Evolutionary conservation across 1,140 invertebrate genomes (phyloP).

Genomic region (Delia radicum): DNA sequence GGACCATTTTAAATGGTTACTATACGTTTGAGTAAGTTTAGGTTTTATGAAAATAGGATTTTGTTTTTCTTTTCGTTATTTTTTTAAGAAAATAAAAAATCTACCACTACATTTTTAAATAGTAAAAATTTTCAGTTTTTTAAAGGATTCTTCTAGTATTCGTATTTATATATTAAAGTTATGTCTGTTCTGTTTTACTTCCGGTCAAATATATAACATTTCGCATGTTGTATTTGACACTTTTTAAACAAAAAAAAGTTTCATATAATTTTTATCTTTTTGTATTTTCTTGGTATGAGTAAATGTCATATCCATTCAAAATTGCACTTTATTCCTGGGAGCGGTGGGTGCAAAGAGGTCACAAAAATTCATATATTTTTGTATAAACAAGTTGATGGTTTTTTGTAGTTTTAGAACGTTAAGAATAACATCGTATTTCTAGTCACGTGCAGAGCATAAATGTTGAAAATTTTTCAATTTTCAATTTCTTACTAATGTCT

Average conservation of each 20-base stretch:
- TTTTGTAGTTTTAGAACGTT: not conserved
- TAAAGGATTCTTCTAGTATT: not conserved
- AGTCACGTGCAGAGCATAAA: constrained; percentile 25
- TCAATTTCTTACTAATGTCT: constrained; percentile 19
- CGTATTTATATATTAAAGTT: no score
- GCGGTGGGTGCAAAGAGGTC: not conserved
- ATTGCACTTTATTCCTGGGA: not conserved
- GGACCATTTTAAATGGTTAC: no score
- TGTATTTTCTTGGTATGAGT: not conserved
- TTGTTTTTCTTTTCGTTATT: not conserved
- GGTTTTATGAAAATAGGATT: not conserved
- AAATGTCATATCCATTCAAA: constrained; percentile 2
- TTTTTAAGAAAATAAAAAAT: not conserved
- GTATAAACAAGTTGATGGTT: not conserved
- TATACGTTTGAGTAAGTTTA: no score
- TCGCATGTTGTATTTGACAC: not conserved
- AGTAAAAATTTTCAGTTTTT: not conserved
- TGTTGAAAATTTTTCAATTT: constrained; percentile 26
- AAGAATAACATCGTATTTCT: constrained; percentile 22
- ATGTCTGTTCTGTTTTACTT: not conserved
- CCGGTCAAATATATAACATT: not conserved
- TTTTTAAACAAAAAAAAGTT: not conserved
- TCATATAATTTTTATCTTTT: not conserved
- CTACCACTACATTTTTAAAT: not conserved
- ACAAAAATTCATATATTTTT: not conserved